Percentiles rank a stretch among this genome's conserved stretches.
Evolutionary conservation across 2,888 invertebrate genomes (phyloP).

Genomic region (Lasioglossum lativentre): DNA sequence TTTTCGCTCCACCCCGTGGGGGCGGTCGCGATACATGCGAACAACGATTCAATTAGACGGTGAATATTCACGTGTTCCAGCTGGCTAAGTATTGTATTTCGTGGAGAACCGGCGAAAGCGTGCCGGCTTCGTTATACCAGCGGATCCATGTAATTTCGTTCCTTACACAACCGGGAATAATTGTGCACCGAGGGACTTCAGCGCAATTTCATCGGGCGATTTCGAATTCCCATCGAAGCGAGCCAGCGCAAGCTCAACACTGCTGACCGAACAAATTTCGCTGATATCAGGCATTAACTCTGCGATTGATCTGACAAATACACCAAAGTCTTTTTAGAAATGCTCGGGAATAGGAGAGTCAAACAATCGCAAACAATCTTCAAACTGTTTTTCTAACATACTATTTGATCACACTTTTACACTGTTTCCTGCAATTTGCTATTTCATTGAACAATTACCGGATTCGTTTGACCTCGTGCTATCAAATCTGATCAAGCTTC

Average conservation of each 20-base stretch:
- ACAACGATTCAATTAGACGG: conserved; percentile 60
- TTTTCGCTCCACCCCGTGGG: conserved; percentile 30
- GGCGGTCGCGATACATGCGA: conserved; percentile 30
- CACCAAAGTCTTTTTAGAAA: background rate
- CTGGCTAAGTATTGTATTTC: conserved; percentile 28
- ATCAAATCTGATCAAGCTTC: background rate
- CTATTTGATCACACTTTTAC: background rate
- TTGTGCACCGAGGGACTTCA: conserved; percentile 18
- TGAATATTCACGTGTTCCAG: conserved; percentile 30
- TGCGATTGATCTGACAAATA: background rate
- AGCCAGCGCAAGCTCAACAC: background rate
- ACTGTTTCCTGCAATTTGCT: background rate
- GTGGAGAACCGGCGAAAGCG: conserved; percentile 17
- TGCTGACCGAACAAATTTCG: background rate
- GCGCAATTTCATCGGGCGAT: conserved; percentile 10
- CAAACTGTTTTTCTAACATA: background rate
- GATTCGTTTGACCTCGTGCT: background rate
- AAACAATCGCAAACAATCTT: background rate
- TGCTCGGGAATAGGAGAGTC: background rate
- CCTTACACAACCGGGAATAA: background rate
- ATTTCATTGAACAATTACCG: background rate
- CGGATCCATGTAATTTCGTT: conserved; percentile 30
- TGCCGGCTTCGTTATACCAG: conserved; percentile 17
- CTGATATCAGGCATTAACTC: background rate
- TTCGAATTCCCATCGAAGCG: conserved; percentile 23